Evolutionary conservation across 2,113 vertebrate species (phyloP).

Genomic region (Anoura caudifer): DNA sequence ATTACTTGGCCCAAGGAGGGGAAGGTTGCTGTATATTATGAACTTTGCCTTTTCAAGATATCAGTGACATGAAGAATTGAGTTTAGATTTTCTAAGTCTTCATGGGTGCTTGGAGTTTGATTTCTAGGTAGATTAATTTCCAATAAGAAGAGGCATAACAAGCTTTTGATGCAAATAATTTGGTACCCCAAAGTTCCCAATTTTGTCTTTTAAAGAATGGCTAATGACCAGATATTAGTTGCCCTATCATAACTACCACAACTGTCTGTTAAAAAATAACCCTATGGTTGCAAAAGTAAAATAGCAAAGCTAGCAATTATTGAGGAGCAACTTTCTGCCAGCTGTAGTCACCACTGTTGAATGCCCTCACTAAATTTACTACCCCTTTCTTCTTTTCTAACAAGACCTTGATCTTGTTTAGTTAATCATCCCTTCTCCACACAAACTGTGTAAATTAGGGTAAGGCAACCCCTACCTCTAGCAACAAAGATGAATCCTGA

Average conservation of each 20-base stretch:
- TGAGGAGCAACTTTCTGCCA: neutral
- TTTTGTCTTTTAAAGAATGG: constrained; percentile 27
- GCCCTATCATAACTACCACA: neutral
- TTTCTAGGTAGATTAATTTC: constrained; percentile 39
- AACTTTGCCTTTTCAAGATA: constrained; percentile 46
- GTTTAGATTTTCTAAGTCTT: constrained; percentile 14
- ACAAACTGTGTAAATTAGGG: neutral
- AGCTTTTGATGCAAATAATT: constrained; percentile 41
- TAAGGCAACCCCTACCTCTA: neutral
- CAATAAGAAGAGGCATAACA: neutral
- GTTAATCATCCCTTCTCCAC: neutral
- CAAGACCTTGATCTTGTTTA: neutral
- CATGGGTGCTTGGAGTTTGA: constrained; percentile 1
- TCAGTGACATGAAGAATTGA: constrained; percentile 33
- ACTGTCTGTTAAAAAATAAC: neutral
- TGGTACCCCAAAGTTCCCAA: neutral
- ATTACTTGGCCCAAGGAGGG: neutral
- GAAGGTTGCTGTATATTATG: neutral
- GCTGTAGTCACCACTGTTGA: neutral
- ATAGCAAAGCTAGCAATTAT: neutral
- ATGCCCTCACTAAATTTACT: neutral
- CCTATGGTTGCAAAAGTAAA: neutral
- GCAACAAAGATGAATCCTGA: neutral
- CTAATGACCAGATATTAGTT: neutral
- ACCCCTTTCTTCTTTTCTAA: neutral